phyloP scores from a whole-genome alignment of 2,888 invertebrate species.

The Epistrophe grossulariae region DNA sequence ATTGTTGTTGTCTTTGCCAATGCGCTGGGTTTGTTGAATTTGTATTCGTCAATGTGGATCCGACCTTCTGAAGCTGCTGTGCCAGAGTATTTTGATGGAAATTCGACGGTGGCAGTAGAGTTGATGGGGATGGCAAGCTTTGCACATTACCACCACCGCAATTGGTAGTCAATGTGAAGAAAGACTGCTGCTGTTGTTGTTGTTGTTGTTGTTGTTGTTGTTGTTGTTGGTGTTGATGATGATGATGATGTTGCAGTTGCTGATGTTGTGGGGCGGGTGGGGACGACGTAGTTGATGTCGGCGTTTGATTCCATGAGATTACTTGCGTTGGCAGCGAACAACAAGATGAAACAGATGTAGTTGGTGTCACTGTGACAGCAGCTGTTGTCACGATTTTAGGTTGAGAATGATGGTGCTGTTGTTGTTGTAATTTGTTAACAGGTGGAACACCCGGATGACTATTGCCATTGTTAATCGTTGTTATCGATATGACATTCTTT shows the following conservation, averaged over 20 bases:
- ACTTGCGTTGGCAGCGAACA: constrained; percentile 72
- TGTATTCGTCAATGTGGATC: constrained; percentile 57
- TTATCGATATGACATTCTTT: constrained; percentile 75
- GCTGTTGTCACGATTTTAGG: constrained; percentile 61
- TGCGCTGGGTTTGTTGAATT: constrained; percentile 30
- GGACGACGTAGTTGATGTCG: constrained; percentile 32
- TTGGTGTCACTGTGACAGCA: constrained; percentile 74
- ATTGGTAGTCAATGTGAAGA: constrained; percentile 56
- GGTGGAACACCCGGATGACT: constrained; percentile 51
- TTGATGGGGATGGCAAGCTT: constrained; percentile 57
- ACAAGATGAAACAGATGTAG: constrained; percentile 50
- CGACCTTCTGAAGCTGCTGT: constrained; percentile 82
- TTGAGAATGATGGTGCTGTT: constrained; percentile 55
- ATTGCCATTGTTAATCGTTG: constrained; percentile 67
- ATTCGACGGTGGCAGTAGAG: constrained; percentile 81
- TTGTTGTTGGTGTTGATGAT: constrained; percentile 40
- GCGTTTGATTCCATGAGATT: constrained; percentile 76
- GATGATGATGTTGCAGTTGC: constrained; percentile 38
- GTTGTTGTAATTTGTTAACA: constrained; percentile 70
- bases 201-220: background rate
- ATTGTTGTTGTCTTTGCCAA: constrained; percentile 67
- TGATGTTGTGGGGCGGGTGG: constrained; percentile 62
- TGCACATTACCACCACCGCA: constrained; percentile 45
- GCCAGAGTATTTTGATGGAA: constrained; percentile 82
- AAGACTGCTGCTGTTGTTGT: constrained; percentile 44